Conservation (phyloP, 2,797 vertebrate species). For the Cottoperca gobio region DNA sequence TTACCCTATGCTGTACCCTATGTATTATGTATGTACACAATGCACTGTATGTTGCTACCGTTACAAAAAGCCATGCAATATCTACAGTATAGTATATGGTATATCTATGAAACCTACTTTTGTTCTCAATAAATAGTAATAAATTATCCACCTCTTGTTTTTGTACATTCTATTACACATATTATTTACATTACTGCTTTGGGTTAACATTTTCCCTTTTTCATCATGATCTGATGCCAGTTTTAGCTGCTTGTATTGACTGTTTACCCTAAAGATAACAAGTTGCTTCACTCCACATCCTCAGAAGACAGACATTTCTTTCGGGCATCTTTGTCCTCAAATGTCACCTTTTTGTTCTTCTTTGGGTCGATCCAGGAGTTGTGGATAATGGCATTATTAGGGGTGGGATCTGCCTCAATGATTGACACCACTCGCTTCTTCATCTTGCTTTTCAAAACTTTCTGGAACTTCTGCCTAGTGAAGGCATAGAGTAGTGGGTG, state of each 20-base stretch:
- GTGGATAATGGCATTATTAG: conserved; percentile 94
- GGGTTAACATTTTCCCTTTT: conserved; percentile 79
- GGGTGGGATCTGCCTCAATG: conserved; percentile 93
- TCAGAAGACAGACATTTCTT: conserved; percentile 92
- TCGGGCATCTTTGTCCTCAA: conserved; percentile 91
- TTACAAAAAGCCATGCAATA: conserved; percentile 86
- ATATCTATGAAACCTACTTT: conserved; percentile 78
- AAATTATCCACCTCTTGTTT: conserved; percentile 78
- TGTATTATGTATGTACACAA: conserved; percentile 72
- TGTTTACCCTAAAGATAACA: conserved; percentile 22
- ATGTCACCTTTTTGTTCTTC: conserved; percentile 94
- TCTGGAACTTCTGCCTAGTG: conserved; percentile 98
- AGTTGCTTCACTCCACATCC: conserved; percentile 73
- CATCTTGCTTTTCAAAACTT: conserved; percentile 98
- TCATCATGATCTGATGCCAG: conserved; percentile 64
- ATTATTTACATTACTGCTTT: conserved; percentile 79
- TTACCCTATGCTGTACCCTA: conserved; percentile 74
- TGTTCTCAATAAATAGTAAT: conserved; percentile 85
- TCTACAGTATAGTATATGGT: conserved; percentile 78
- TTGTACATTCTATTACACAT: conserved; percentile 79
- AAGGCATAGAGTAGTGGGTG: conserved; percentile 98
- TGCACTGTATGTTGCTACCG: conserved; percentile 66
- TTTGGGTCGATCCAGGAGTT: conserved; percentile 98
- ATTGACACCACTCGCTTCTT: conserved; percentile 97
- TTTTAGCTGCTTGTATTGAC: conserved; percentile 69